Conservation (phyloP, 1,140 invertebrate species). For the Scylla paramamosain region DNA sequence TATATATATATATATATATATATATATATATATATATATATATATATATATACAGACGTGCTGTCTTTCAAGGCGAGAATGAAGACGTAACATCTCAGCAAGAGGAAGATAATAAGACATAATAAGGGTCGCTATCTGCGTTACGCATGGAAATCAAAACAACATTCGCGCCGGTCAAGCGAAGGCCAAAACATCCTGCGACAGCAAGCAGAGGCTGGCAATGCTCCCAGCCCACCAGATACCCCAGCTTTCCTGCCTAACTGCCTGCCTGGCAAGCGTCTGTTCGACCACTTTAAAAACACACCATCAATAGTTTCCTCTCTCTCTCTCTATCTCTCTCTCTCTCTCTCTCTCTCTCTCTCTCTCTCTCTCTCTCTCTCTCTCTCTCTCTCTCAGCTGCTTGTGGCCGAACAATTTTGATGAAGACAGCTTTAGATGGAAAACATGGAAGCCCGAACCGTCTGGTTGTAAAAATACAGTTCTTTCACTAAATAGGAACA, state of each 20-base stretch:
- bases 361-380: not conserved
- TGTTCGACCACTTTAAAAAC: no score
- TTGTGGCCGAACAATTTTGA: not conserved
- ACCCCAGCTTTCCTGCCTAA: no score
- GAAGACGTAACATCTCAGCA: no score
- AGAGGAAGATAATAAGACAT: no score
- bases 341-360: not conserved
- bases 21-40: constrained; percentile 26
- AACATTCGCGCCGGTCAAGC: no score
- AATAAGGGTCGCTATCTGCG: no score
- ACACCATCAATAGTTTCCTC: not conserved
- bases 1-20: constrained; percentile 26
- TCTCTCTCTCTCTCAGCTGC: not conserved
- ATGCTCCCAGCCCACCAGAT: no score
- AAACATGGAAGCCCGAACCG: not conserved
- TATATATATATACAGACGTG: not conserved
- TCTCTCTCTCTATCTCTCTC: not conserved
- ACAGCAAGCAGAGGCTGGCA: no score
- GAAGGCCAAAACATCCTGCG: no score
- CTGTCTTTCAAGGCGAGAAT: no score
- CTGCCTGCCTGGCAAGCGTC: no score
- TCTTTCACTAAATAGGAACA: not conserved
- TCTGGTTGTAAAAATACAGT: not conserved
- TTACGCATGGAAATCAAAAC: no score
- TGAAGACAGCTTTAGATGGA: not conserved